Percentiles rank a stretch among this genome's conserved stretches.
Evolutionary conservation across 2,888 invertebrate species (phyloP).

Genomic region (Teleogryllus oceanicus): DNA sequence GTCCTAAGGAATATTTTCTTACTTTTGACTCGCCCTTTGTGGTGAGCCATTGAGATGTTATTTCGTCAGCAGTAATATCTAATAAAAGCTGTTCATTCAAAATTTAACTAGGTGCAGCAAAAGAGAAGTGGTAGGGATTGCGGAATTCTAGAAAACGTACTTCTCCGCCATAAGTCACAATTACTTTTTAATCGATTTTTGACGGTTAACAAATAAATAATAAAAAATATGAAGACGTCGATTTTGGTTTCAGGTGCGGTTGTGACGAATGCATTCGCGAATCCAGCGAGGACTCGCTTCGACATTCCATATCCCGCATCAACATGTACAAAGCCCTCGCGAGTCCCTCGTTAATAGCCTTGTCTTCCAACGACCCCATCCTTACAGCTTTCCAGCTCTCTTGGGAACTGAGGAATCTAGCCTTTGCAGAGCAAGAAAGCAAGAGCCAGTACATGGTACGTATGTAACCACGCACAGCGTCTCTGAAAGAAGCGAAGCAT

Average conservation of each 20-base stretch:
- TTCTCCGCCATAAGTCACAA: no score
- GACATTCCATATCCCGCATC: constrained; percentile 82
- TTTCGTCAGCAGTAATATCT: no score
- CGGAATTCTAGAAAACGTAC: no score
- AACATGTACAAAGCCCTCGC: constrained; percentile 91
- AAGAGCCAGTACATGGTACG: constrained; percentile 76
- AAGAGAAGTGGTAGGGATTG: no score
- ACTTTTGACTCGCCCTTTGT: no score
- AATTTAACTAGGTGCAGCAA: no score
- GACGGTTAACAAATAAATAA: no score
- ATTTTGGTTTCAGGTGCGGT: constrained; percentile 61
- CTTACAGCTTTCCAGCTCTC: constrained; percentile 91
- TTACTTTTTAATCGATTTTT: no score
- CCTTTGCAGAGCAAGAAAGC: constrained; percentile 90
- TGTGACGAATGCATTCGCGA: constrained; percentile 82
- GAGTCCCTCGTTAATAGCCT: constrained; percentile 88
- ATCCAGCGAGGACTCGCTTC: constrained; percentile 61
- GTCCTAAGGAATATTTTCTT: no score
- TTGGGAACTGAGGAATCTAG: constrained; percentile 87
- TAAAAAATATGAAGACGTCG: background rate
- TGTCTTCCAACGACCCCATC: constrained; percentile 89
- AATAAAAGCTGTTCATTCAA: no score
- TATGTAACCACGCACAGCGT: background rate
- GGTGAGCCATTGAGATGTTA: no score
- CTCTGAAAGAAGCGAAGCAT: no score